A percentile compares a stretch with the other conserved stretches of the same genome.
These are phyloP conservation scores for Phengaris arion DNA, from an alignment of 2,888 invertebrate species.

Conservation along the genomic window DNA sequence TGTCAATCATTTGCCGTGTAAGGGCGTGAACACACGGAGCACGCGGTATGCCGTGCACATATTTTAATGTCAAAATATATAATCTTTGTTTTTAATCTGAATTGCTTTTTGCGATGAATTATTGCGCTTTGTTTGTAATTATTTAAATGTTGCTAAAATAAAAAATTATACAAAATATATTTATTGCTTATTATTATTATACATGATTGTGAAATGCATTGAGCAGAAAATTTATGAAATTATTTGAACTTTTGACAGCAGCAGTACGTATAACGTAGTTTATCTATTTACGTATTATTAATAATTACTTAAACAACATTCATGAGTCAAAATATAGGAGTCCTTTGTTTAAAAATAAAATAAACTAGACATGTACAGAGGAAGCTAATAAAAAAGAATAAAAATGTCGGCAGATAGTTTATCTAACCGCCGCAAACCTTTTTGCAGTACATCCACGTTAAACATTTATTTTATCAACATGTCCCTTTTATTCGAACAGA, in stretches of 20 bases:
- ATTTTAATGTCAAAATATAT: slow-evolving; percentile 26
- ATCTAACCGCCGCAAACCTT: slow-evolving; percentile 4
- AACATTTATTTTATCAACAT: slow-evolving; percentile 26
- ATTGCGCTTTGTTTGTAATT: slow-evolving; percentile 11
- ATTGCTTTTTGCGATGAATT: slow-evolving; percentile 16
- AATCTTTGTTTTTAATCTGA: slow-evolving; percentile 22
- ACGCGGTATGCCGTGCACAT: slow-evolving; percentile 20
- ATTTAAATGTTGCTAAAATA: not conserved
- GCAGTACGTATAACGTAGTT: too few species aligned
- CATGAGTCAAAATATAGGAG: not conserved
- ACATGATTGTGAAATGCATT: not conserved
- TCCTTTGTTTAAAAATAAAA: not conserved
- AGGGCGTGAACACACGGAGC: slow-evolving; percentile 16
- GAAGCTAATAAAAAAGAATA: slow-evolving; percentile 5
- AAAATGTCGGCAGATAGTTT: slow-evolving; percentile 12
- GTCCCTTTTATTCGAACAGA: slow-evolving; percentile 1
- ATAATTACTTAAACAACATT: too few species aligned
- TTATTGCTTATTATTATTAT: not conserved
- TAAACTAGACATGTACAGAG: not conserved
- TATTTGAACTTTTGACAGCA: too few species aligned
- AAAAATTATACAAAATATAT: not conserved
- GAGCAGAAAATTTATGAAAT: too few species aligned
- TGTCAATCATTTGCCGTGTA: slow-evolving; percentile 20
- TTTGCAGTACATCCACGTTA: slow-evolving; percentile 13
- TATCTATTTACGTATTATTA: too few species aligned